Conservation (phyloP, 2,113 vertebrate genomes). For the Megalops atlanticus region DNA sequence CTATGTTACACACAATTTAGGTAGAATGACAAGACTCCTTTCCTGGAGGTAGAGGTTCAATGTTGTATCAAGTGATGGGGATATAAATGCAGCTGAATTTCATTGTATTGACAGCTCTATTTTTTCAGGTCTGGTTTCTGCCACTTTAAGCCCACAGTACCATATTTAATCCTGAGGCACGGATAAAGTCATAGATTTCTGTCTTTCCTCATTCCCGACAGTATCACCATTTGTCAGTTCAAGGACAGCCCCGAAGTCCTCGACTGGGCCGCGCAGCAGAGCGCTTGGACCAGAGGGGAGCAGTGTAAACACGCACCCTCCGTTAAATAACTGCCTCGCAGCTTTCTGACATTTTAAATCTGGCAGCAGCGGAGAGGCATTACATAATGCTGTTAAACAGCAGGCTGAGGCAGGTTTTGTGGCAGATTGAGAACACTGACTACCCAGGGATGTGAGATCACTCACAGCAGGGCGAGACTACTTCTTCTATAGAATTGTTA, state of each 20-base stretch:
- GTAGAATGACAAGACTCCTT: background rate
- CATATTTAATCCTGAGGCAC: background rate
- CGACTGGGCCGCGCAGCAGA: background rate
- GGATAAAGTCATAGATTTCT: background rate
- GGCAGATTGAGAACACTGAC: slow-evolving; percentile 72
- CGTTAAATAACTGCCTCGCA: background rate
- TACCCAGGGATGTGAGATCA: slow-evolving; percentile 61
- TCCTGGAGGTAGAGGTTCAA: background rate
- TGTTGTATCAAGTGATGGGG: too few species aligned
- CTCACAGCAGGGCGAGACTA: slow-evolving; percentile 51
- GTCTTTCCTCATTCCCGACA: background rate
- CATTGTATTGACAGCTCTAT: background rate
- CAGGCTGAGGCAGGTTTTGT: slow-evolving; percentile 44
- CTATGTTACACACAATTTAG: background rate
- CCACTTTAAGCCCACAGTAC: background rate
- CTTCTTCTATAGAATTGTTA: slow-evolving; percentile 45
- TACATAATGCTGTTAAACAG: slow-evolving; percentile 29
- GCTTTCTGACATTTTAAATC: slow-evolving; percentile 15
- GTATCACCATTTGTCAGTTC: background rate
- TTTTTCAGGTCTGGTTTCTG: background rate
- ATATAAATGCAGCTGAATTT: background rate
- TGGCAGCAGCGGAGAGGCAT: background rate
- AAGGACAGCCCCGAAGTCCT: background rate
- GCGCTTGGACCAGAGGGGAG: background rate
- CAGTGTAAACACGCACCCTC: background rate